Evolutionary conservation across 2,888 invertebrate genomes (phyloP).

Genomic region (Cephus runcator): DNA sequence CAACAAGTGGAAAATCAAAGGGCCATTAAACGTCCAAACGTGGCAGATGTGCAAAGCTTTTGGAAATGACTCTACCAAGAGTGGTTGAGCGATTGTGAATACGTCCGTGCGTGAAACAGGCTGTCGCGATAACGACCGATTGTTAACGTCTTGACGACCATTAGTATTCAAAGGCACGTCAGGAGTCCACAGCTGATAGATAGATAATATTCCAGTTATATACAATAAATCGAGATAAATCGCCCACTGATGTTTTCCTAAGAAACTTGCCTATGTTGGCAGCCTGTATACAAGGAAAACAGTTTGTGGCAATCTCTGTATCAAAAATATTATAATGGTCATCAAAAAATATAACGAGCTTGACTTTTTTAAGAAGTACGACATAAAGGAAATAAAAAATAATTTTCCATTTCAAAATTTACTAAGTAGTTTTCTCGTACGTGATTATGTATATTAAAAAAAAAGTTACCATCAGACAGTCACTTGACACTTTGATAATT

Average conservation of each 20-base stretch:
- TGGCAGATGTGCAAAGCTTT: background rate
- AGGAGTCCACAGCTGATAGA: background rate
- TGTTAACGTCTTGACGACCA: conserved; percentile 1
- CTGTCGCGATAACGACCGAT: background rate
- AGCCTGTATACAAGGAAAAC: too few species aligned
- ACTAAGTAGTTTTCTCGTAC: too few species aligned
- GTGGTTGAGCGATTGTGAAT: background rate
- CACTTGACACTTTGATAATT: too few species aligned
- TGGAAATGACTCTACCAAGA: background rate
- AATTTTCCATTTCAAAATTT: too few species aligned
- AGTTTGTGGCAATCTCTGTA: too few species aligned
- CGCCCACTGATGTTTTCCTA: background rate
- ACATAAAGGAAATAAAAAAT: too few species aligned
- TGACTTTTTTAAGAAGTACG: too few species aligned
- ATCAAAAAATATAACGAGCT: too few species aligned
- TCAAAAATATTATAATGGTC: too few species aligned
- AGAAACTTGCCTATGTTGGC: background rate
- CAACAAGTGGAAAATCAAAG: conserved; percentile 14
- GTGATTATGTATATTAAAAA: too few species aligned
- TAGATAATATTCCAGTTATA: background rate
- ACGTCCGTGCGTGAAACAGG: background rate
- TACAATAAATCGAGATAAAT: background rate
- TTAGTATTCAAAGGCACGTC: conserved; percentile 1
- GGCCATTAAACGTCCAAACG: background rate
- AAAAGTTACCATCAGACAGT: too few species aligned